Evolutionary conservation across 2,113 vertebrate species (phyloP), one percentile per base, ranked within the genome.

Genomic region (Hippocampus zosterae): DNA sequence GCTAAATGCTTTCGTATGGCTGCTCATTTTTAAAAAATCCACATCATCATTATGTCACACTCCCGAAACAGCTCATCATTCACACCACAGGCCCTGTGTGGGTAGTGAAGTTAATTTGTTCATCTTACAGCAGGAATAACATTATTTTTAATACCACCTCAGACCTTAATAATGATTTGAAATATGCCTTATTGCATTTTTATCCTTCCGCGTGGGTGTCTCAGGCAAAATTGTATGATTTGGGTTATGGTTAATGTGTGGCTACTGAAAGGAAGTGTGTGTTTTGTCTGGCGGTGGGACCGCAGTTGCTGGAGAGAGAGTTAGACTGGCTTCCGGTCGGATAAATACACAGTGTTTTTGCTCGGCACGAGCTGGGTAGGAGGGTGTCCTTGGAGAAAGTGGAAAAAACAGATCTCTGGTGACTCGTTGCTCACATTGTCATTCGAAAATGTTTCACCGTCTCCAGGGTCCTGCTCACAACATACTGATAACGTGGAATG

Each of bases 1-100:
- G 65, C 50, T 75, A 85, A 81, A 65, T 77, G 68, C 70, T 86
- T 77, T 71, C 79, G 83, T 63, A 68, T 87, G 83, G 83, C 76
- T 40, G 46, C 55, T 4, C 61, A 9, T 70, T 76, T 74, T 50
- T 71, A 25, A 25, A 50, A 41, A 40, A 37, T 65, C 23, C 41
- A 63, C 21, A 27, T 48, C 25, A 53, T 69, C 52, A 62, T 67
- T 21, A 61, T 44, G 11, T 67, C 7, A 62, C 64, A 23, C 59
- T 59, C n/a, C 27, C 53, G 12, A 44, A 19, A 66, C 23, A 56
- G 68, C 68, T 79, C 53, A 74, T 81, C 53, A 72, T 80, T 83
- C 3, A n/a, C 37, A 57, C 11, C 11, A 5, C 46, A 37, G 68
- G 63, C 5, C 57, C 60, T 59, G 61, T 48, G 41, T 59, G 65